A percentile compares a stretch with the other conserved stretches of the same genome.
Conservation (phyloP, 2,888 invertebrate genomes). For the Dendrolimus pini region DNA sequence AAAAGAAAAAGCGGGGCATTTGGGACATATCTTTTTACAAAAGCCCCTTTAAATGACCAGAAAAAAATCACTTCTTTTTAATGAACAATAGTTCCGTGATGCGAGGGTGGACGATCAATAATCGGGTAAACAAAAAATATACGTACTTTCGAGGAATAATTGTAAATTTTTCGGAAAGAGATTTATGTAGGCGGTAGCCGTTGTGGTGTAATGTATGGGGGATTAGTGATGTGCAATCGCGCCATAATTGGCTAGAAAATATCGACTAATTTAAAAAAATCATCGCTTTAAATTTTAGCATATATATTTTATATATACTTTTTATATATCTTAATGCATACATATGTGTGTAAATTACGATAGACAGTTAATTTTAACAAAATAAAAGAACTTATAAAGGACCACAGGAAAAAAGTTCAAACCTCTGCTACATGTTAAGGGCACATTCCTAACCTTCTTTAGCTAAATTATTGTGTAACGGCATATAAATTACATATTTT, state of each 20-base stretch:
- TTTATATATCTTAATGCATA: no score
- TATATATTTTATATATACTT: no score
- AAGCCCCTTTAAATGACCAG: conserved; percentile 61
- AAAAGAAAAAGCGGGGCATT: conserved; percentile 54
- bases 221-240: conserved; percentile 18
- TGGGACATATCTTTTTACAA: conserved; percentile 65
- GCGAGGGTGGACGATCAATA: conserved; percentile 72
- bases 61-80: conserved; percentile 64
- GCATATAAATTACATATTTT: no score
- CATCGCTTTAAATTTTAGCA: no score
- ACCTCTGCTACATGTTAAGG: no score
- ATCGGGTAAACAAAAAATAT: conserved; percentile 49
- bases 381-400: no score
- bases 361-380: no score
- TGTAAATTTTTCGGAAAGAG: conserved; percentile 63
- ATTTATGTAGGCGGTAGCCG: conserved; percentile 67
- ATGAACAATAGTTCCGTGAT: conserved; percentile 52
- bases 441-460: no score
- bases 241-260: neutral
- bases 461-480: no score
- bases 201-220: conserved; percentile 45
- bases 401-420: no score
- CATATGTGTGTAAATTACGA: no score
- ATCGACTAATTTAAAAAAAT: neutral
- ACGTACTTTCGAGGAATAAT: conserved; percentile 48